Conservation (phyloP, 2,797 vertebrate genomes). For the Pseudochirops cupreus region DNA sequence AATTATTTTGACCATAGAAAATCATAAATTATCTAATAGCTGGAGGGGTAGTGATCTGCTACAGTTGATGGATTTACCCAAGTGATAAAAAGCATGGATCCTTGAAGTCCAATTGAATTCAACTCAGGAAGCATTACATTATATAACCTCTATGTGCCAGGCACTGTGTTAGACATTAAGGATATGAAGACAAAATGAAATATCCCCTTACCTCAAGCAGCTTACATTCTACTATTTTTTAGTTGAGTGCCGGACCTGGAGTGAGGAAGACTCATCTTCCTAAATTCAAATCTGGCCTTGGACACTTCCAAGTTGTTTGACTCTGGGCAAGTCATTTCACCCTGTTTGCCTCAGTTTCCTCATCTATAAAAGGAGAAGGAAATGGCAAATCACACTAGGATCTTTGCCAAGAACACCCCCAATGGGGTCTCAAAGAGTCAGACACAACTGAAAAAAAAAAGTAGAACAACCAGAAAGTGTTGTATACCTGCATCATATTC, state of each 20-base stretch:
- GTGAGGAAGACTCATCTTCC: too few relatives aligned
- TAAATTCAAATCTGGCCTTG: too few relatives aligned
- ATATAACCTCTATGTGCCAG: background rate
- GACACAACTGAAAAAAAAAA: background rate
- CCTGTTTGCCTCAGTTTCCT: too few relatives aligned
- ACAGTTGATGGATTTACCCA: background rate
- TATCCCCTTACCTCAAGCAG: background rate
- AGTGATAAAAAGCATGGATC: background rate
- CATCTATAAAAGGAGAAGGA: too few relatives aligned
- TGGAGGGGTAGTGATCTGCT: background rate
- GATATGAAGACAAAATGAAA: background rate
- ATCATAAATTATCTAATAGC: background rate
- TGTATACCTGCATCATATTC: background rate
- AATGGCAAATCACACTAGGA: too few relatives aligned
- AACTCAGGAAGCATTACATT: background rate
- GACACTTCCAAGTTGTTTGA: too few relatives aligned
- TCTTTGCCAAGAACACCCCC: too few relatives aligned
- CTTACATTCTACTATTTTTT: background rate
- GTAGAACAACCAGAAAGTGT: background rate
- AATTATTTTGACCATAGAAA: background rate
- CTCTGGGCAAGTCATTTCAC: too few relatives aligned
- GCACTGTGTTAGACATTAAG: background rate
- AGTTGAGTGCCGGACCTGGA: too few relatives aligned
- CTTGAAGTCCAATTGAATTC: background rate
- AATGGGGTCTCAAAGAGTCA: too few relatives aligned